These are phyloP conservation scores for Dinomys branickii DNA, from an alignment of 2,113 vertebrate species.

Conservation along the genomic window DNA sequence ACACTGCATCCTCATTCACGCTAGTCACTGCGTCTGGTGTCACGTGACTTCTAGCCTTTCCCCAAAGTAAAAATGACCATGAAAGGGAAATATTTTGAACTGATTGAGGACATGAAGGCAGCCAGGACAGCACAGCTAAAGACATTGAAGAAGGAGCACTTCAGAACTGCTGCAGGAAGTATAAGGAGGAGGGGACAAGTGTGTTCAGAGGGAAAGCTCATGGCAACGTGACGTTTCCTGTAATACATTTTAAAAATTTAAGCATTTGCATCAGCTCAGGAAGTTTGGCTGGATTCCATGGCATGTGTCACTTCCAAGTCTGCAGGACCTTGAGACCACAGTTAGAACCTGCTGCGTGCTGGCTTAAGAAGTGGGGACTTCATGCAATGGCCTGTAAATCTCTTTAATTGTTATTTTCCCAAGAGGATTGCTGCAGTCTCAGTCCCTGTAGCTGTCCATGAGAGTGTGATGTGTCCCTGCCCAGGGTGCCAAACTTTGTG, in stretches of 20 bases:
- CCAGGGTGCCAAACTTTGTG: background rate
- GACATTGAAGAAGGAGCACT: background rate
- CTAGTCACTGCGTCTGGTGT: background rate
- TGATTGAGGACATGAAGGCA: background rate
- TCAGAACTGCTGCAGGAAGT: background rate
- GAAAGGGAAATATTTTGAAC: background rate
- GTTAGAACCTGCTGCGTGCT: fast-evolving
- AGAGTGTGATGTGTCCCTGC: background rate
- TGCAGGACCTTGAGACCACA: background rate
- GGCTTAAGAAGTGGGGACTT: background rate
- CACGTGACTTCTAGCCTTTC: background rate
- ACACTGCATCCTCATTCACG: background rate
- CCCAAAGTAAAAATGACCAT: background rate
- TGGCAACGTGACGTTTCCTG: background rate
- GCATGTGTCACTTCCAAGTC: too few relatives aligned
- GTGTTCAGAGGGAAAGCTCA: background rate
- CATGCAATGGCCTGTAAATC: background rate
- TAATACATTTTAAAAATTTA: background rate
- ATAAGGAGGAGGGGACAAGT: background rate
- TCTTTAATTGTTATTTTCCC: background rate
- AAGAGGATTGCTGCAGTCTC: background rate
- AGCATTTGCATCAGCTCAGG: background rate
- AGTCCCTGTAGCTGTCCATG: fast-evolving
- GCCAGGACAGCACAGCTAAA: background rate
- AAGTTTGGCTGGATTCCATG: fast-evolving